phyloP scores from a whole-genome alignment of 2,797 vertebrate genomes.

The Takifugu ocellatus region DNA sequence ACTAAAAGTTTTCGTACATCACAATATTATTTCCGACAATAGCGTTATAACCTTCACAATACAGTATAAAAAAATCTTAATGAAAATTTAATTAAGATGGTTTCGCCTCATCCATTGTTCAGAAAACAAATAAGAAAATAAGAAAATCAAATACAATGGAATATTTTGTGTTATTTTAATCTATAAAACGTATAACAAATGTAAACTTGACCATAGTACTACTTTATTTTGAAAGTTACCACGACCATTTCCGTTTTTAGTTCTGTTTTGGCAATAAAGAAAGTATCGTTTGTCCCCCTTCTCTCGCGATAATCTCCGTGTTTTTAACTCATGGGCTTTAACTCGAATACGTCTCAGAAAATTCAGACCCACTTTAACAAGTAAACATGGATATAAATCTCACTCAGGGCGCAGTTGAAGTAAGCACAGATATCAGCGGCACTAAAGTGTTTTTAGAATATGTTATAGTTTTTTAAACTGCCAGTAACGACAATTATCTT shows the following conservation, averaged over 20 bases:
- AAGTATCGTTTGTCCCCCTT: background rate
- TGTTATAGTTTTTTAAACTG: background rate
- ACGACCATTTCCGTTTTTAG: background rate
- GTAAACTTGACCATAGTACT: background rate
- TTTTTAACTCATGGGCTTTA: background rate
- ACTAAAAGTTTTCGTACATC: background rate
- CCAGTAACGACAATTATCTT: background rate
- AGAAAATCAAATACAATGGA: no score
- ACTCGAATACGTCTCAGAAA: background rate
- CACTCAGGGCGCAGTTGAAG: slow-evolving; percentile 59
- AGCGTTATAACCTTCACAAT: slow-evolving; percentile 32
- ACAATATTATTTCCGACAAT: accelerated
- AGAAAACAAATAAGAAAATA: no score
- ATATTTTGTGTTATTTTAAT: no score
- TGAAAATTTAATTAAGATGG: no score
- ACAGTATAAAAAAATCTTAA: slow-evolving; percentile 7
- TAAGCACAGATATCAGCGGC: slow-evolving; percentile 21
- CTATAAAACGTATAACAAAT: no score
- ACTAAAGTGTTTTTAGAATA: background rate
- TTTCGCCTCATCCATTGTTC: no score
- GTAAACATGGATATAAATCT: slow-evolving; percentile 45
- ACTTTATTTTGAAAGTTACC: background rate
- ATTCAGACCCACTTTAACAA: background rate
- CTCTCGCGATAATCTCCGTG: slow-evolving; percentile 47
- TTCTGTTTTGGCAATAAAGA: accelerated